Conservation (phyloP, 2,888 invertebrate species). For the Folsomia manolachei region DNA sequence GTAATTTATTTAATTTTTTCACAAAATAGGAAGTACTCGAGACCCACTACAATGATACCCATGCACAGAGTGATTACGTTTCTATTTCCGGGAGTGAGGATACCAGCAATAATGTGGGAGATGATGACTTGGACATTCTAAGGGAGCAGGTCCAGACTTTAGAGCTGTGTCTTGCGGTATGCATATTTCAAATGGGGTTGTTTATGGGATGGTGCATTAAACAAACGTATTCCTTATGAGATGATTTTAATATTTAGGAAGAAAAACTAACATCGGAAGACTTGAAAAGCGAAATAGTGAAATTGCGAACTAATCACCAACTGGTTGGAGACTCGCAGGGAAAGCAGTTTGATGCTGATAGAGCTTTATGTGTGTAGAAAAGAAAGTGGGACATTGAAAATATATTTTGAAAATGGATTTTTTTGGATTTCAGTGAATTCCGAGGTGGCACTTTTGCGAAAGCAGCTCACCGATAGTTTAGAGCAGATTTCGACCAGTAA, state of each 20-base stretch:
- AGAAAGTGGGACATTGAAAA: too few species aligned
- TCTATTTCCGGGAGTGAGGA: background rate
- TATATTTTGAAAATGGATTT: too few species aligned
- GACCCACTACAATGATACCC: slow-evolving; percentile 51
- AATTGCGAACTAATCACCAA: slow-evolving; percentile 52
- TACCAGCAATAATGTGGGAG: slow-evolving; percentile 37
- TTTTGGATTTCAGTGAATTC: slow-evolving; percentile 52
- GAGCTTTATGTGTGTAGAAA: slow-evolving; percentile 57
- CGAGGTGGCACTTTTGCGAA: slow-evolving; percentile 54
- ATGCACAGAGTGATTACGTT: slow-evolving; percentile 34
- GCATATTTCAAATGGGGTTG: too few species aligned
- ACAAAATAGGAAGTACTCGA: slow-evolving; percentile 57
- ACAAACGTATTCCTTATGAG: slow-evolving; percentile 7
- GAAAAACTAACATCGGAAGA: slow-evolving; percentile 55
- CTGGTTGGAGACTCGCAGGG: slow-evolving; percentile 52
- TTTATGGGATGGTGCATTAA: too few species aligned
- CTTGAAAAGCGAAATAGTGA: slow-evolving; percentile 55
- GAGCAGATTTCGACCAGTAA: slow-evolving; percentile 52
- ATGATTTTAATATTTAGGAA: slow-evolving; percentile 45
- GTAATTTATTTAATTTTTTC: too few species aligned
- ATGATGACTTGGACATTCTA: slow-evolving; percentile 53
- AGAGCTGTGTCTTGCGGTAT: slow-evolving; percentile 51
- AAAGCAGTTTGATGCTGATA: slow-evolving; percentile 57
- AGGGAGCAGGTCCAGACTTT: slow-evolving; percentile 54
- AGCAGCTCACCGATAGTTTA: slow-evolving; percentile 54